Base-by-base conservation (phyloP, 2,888 invertebrate species). In the Cylindroiulus punctatus region DNA sequence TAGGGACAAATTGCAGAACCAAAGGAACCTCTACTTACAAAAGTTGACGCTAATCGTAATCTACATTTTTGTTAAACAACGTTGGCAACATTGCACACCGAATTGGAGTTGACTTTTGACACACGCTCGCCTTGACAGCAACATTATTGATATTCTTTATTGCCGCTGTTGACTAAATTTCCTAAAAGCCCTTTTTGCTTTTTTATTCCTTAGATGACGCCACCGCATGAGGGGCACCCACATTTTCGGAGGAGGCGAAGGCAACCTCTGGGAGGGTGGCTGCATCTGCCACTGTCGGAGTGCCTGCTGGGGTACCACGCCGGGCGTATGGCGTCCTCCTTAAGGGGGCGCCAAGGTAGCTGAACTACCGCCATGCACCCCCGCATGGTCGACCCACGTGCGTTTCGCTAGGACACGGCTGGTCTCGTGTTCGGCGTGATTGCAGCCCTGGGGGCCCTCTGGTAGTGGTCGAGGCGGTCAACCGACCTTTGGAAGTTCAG, bases 361-460 rank as follows among this genome's bases (percentile, higher is more conserved):
- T 76, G 76, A 14, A 76, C 10, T 76, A 76, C 76, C 76, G 76
- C 76, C 17, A 44, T 5, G 44, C 2, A 12, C 76, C 30, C 17
- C 14, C 30, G 7, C 36, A 36, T 4, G 76, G 76, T 76, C 76
- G 76, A 76, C 12, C 44, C 76, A 76, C 76, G 76, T 76, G 76
- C 76, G 14, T 36, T n/a, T 76, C 76, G 4, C 14, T 76, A 76
- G 76, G 76, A 76, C 76, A 76, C 76, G 76, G 76, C 3, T 76
- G 76, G 30, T 76, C 76, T 76, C 76, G 76, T 76, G 76, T 76
- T 30, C 30, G 22, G 76, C 76, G 76, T 76, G 30, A 76, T 76
- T 14, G 76, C 10, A 14, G 76, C 76, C 14, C 76, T 14, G 76
- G 12, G 76, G 76, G 26, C 30, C 26, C 76, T 30, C 30, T 76